Percentiles rank a stretch among this genome's conserved stretches.
phyloP scores from a whole-genome alignment of 2,113 vertebrate species.

The Limanda limanda region DNA sequence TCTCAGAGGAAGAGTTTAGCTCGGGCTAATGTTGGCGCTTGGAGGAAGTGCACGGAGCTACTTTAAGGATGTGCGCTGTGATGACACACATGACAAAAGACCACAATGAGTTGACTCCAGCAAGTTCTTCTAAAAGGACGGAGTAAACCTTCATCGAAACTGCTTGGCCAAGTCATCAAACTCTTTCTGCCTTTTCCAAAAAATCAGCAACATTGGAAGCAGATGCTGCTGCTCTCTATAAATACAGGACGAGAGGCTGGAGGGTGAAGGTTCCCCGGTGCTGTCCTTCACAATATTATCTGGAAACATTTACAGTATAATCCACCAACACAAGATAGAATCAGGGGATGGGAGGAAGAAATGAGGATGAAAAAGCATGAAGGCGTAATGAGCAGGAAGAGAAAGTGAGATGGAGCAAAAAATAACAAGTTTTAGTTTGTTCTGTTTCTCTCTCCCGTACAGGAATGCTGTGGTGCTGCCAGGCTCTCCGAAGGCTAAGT shows the following conservation, averaged over 20 bases:
- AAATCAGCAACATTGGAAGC: slow-evolving; percentile 73
- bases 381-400: slow-evolving; percentile 39
- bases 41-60: slow-evolving; percentile 10
- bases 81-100: slow-evolving; percentile 23
- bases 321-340: slow-evolving; percentile 60
- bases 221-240: slow-evolving; percentile 67
- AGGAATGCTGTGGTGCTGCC: slow-evolving; percentile 54
- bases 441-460: slow-evolving; percentile 7
- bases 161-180: slow-evolving; percentile 51
- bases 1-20: slow-evolving; percentile 59
- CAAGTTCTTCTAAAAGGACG: slow-evolving; percentile 19
- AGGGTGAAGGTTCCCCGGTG: slow-evolving; percentile 54
- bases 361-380: slow-evolving; percentile 9
- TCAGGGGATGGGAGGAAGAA: slow-evolving; percentile 18
- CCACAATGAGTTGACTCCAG: slow-evolving; percentile 15
- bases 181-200: slow-evolving; percentile 26
- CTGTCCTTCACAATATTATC: slow-evolving; percentile 73
- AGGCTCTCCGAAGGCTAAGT: slow-evolving; percentile 60
- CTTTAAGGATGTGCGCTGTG: neutral
- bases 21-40: slow-evolving; percentile 31
- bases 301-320: slow-evolving; percentile 76
- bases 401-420: slow-evolving; percentile 16
- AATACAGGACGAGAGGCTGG: slow-evolving; percentile 63
- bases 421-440: no score
- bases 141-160: slow-evolving; percentile 35